Evolutionary conservation across 2,113 vertebrate species (phyloP).

Genomic region (Ctenomys sociabilis): DNA sequence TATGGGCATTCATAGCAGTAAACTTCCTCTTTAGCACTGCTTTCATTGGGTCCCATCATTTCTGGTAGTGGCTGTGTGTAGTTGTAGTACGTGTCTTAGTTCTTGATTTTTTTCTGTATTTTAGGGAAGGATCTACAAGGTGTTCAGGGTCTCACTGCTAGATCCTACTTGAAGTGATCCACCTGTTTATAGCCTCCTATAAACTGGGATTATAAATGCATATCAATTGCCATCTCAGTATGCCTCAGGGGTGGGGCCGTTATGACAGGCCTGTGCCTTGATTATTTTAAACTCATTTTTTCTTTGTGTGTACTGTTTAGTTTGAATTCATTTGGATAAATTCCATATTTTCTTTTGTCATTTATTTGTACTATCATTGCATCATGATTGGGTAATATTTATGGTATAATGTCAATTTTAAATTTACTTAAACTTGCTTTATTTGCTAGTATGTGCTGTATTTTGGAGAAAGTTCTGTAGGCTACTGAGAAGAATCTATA

Average conservation of each 20-base stretch:
- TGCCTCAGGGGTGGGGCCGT: no score
- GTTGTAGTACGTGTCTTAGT: neutral
- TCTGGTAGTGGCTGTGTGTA: neutral
- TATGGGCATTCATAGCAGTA: neutral
- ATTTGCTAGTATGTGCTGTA: neutral
- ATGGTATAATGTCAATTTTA: neutral
- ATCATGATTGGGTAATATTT: neutral
- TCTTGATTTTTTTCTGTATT: no score
- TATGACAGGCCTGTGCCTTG: no score
- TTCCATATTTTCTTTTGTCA: neutral
- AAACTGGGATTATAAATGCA: no score
- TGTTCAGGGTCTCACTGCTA: no score
- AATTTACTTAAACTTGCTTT: neutral
- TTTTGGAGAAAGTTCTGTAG: neutral
- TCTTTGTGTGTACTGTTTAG: neutral
- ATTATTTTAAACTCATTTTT: neutral
- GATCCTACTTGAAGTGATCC: no score
- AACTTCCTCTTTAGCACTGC: neutral
- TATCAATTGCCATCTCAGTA: no score
- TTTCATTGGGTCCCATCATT: neutral
- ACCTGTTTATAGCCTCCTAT: no score
- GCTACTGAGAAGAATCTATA: neutral
- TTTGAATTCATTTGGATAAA: neutral
- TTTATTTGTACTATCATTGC: neutral
- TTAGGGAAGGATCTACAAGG: no score